Percentiles rank a stretch among this genome's conserved stretches.
phyloP scores from a whole-genome alignment of 1,140 invertebrate genomes.

The Geopemphigus sp. region DNA sequence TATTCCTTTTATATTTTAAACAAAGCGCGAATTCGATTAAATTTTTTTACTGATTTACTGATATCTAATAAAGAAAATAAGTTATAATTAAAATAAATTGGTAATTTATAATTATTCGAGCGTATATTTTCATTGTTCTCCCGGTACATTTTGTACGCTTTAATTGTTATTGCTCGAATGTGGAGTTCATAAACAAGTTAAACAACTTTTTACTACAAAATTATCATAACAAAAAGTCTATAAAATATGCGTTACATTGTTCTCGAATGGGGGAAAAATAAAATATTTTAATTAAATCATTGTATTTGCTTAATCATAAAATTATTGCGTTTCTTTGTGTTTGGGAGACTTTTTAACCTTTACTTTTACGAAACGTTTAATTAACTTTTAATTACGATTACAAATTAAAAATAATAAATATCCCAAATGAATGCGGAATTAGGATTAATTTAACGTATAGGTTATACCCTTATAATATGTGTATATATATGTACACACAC shows the following conservation, averaged over 20 bases:
- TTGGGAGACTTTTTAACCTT: neutral
- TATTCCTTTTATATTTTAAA: neutral
- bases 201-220: constrained; percentile 6
- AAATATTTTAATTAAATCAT: constrained; percentile 29
- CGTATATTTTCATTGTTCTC: neutral
- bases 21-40: neutral
- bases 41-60: neutral
- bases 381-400: constrained; percentile 11
- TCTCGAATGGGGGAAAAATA: neutral
- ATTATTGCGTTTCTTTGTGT: constrained; percentile 2
- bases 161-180: constrained; percentile 16
- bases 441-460: neutral
- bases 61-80: neutral
- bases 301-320: constrained; percentile 21
- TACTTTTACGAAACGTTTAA: constrained; percentile 5
- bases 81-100: constrained; percentile 8
- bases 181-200: constrained; percentile 17
- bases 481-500: too few species aligned
- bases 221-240: constrained; percentile 19
- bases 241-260: constrained; percentile 31
- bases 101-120: constrained; percentile 9
- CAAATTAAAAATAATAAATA: constrained; percentile 10
- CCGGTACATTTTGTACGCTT: neutral
- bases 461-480: neutral
- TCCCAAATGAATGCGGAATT: constrained; percentile 1